phyloP scores from a whole-genome alignment of 2,888 invertebrate genomes.

The Stenchaetothrips biformis region DNA sequence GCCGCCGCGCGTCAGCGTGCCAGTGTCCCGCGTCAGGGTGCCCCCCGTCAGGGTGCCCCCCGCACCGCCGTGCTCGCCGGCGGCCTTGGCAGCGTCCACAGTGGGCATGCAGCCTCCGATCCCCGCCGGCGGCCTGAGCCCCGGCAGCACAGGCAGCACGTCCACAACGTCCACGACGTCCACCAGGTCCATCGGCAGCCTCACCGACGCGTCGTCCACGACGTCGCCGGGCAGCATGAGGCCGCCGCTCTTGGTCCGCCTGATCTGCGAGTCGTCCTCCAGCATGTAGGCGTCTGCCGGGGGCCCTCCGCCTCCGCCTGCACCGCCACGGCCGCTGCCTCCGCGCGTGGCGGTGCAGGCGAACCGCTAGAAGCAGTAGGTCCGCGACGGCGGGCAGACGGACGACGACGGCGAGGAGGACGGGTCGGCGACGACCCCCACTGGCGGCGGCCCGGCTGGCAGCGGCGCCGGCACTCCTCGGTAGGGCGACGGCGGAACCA shows the following conservation, averaged over 20 bases:
- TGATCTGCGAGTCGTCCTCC: not conserved
- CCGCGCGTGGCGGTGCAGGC: conserved; percentile 28
- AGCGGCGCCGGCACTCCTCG: conserved; percentile 33
- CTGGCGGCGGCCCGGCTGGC: conserved; percentile 30
- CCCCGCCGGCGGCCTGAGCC: not conserved
- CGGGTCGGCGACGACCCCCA: conserved; percentile 26
- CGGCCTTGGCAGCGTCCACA: not conserved
- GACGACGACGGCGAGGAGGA: conserved; percentile 43
- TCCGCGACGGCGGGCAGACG: conserved; percentile 52
- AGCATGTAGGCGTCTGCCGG: conserved; percentile 3
- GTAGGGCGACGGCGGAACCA: conserved; percentile 38
- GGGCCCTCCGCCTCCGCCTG: not conserved
- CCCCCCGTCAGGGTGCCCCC: not conserved
- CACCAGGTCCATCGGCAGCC: too few species aligned
- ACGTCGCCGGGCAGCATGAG: conserved; percentile 12
- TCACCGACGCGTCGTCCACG: not conserved
- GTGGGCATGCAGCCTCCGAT: not conserved
- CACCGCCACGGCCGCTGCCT: conserved; percentile 28
- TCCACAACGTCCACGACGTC: not conserved
- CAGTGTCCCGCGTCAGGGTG: not conserved
- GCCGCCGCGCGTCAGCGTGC: conserved; percentile 4
- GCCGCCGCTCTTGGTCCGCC: not conserved
- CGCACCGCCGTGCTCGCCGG: not conserved
- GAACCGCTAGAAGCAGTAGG: conserved; percentile 54
- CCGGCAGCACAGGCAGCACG: not conserved